Base-by-base conservation (phyloP, 2,888 invertebrate species). In the Polyommatus icarus region DNA sequence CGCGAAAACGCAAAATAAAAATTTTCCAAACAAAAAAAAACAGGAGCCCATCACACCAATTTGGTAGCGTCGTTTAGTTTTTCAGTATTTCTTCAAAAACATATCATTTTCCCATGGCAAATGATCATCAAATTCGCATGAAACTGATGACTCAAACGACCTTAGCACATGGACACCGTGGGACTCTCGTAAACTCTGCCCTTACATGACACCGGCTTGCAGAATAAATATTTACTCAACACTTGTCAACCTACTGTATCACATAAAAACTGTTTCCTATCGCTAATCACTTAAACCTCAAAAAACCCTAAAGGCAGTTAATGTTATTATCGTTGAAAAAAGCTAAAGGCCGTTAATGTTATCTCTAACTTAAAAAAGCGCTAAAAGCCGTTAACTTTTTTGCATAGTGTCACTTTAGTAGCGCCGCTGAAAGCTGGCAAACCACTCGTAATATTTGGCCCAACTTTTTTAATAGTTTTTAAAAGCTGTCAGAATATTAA, bases 171-270 rank as follows among this genome's bases (percentile, higher is more conserved):
- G 67, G 67, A 18, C 67, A 32, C 29, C 67, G 67, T 67, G 67
- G 29, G 67, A 67, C 29, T 32, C 67, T 67, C 67, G 29, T 67
- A 67, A 67, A 67, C 29, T 15, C 5, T 12, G 29, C 67, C 67
- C 67, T 67, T 67, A 67, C 67, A 67, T 67, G 29, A 67, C 67
- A 32, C 29, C 67, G 67, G 18, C 67, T 61, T 67, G 67, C 67
- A 67, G 67, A 32, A 18, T 67, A 67, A 67, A 67, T 67, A 67
- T 67, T 67, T 67, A 32, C 20, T 67, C 18, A 1, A 67, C 29
- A 67, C 67, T 67, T 67, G 67, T 67, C 67, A 67, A 32, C 67
- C 67, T 67, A 67, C 61, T 12, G 20, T 12, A 20, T 67, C 15
- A 1, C 67, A 29, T 67, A 12, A 67, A 54, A 54, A 54, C 54